A percentile compares a stretch with the other conserved stretches of the same genome.
Conservation (phyloP, 2,888 invertebrate species). For the Drosophila rubida region DNA sequence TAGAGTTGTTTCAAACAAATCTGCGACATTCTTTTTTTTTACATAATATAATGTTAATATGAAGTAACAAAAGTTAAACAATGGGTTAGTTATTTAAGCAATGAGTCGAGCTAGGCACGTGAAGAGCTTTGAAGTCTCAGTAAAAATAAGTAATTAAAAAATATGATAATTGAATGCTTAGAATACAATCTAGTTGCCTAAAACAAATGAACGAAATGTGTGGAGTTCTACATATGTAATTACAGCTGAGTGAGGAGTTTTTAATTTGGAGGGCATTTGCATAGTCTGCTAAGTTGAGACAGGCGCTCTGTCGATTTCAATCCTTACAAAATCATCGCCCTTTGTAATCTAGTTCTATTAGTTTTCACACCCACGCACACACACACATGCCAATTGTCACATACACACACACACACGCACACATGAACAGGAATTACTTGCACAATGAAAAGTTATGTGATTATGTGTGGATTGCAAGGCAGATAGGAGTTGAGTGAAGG, state of each 20-base stretch:
- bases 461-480: constrained; percentile 25
- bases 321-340: constrained; percentile 22
- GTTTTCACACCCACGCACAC: constrained; percentile 48
- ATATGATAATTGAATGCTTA: not conserved
- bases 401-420: constrained; percentile 7
- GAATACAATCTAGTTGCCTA: too few relatives aligned
- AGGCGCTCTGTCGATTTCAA: not conserved
- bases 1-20: too few relatives aligned
- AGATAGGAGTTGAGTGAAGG: not conserved
- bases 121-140: too few relatives aligned
- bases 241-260: not conserved
- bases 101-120: too few relatives aligned
- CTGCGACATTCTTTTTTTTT: too few relatives aligned
- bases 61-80: too few relatives aligned
- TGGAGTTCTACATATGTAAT: too few relatives aligned
- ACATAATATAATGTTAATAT: too few relatives aligned
- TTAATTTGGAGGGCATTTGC: constrained; percentile 8
- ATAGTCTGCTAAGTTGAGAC: not conserved
- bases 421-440: constrained; percentile 37
- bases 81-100: too few relatives aligned
- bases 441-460: constrained; percentile 65
- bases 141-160: too few relatives aligned
- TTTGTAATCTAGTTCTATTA: constrained; percentile 62
- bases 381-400: constrained; percentile 7
- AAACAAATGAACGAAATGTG: too few relatives aligned